Evolutionary conservation across 1,140 invertebrate species (phyloP), one percentile per base, ranked within the genome.

Genomic region (Cheumatopsyche charites): DNA sequence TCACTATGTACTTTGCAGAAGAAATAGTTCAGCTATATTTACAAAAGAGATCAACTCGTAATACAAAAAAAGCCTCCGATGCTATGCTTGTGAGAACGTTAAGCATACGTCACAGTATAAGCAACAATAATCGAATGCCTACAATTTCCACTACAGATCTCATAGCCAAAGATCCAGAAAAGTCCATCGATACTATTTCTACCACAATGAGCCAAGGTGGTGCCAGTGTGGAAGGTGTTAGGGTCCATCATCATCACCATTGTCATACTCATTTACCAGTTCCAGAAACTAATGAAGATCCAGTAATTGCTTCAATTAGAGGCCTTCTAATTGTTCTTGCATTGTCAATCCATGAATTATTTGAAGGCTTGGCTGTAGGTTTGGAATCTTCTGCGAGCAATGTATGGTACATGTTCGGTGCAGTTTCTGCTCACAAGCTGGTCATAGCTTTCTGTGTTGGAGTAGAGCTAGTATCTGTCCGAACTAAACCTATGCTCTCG

Each of bases 311-410:
- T 49, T 89, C 90, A 11, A 81, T 95, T 7, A 82, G 91, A 69
- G 90, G 92, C 21, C 79, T 94, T 15, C 82, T 95, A 52, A 90
- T 96, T 67, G 91, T 97, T 0, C 82, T 95, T 21, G 95, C 95
- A 0, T 84, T 98, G 11, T 95, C 94, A 4, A 89, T 97, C 65
- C 95, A 98, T 79, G 93, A 95, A 75, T 83, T 96, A 0, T 95
- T 98, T 78, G 95, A 98, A 87, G 95, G 95, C 25, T 86, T 97
- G 67, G 92, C 94, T 19, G 91, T 97, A 68, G 94, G 94, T 9
- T 83, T 96, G 19, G 93, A 95, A 80, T 83, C 84, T 17, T 86
- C 87, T 9, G 81, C 88, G 5, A 79, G 82, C 1, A 85, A 89
- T 52, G 91, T 95, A 6, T 94, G 92, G 90, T 90, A 90, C 78